Base-by-base conservation (phyloP, 2,888 invertebrate species). In the Drosophila ezoana region DNA sequence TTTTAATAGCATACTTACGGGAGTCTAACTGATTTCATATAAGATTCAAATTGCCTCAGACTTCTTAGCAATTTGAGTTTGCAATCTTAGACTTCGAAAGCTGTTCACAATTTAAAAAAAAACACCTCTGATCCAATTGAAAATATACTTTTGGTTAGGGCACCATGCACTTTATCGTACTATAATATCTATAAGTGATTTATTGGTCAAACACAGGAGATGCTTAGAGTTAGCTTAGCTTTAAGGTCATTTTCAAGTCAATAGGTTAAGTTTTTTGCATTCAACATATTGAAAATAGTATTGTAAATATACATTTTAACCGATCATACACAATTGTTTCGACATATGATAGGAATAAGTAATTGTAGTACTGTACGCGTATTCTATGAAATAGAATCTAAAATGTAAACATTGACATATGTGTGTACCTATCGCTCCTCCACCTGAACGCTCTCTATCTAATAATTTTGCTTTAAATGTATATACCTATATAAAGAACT, bases 341-440 rank as follows among this genome's bases (percentile, higher is more conserved):
- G 41, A 54, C 47, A 57, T 71, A 74, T 49, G 61, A 66, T 74
- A 65, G 38, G n/a, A 18, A 14, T 65, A 78, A 75, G 66, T 70
- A 70, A 45, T 67, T 73, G 66, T 63, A 63, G 65, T 75, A 67
- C 37, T 66, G 44, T 65, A 58, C 58, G 74, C 65, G 62, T 62
- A 76, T 82, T 81, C 81, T 81, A 79, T 83, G 20, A 75, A 81
- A 82, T 82, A 75, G 79, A 81, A 81, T 81, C 69, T 62, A 76
- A 72, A 59, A 76, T 53, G 59, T 67, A 67, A 80, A 61, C 69
- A 79, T 77, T 80, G 82, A 81, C 74, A 83, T 82, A 83, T 83
- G 68, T 83, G 81, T 85, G 84, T 85, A 85, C 84, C 84, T 84
- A 85, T 80, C 76, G 79, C 81, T 85, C 82, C 84, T 83, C 84